A percentile compares a stretch with the other conserved stretches of the same genome.
Evolutionary conservation across 2,113 vertebrate species (phyloP).

Genomic region (Elanus axillaris): DNA sequence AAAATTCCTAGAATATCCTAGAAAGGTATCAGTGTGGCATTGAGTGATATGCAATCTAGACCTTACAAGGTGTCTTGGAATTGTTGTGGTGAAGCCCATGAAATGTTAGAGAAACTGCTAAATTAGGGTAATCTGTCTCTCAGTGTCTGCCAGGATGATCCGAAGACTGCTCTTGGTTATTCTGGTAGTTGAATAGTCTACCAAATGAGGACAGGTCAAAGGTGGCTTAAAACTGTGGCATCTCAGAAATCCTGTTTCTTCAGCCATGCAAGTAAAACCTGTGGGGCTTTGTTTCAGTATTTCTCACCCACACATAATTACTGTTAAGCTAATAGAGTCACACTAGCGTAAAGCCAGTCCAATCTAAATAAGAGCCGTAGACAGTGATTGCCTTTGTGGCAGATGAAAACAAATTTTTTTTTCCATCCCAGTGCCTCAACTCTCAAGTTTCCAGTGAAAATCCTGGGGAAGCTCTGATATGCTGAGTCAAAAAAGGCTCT

Average conservation of each 20-base stretch:
- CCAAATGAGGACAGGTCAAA: background rate
- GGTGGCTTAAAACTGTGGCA: background rate
- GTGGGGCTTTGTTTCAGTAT: background rate
- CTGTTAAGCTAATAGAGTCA: background rate
- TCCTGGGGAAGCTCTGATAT: background rate
- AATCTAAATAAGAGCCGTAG: background rate
- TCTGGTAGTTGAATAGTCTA: background rate
- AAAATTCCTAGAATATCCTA: background rate
- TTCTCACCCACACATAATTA: background rate
- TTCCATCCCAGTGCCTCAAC: background rate
- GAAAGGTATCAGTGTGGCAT: background rate
- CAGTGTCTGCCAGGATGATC: background rate
- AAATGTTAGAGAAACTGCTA: background rate
- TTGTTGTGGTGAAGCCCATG: background rate
- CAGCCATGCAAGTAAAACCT: background rate
- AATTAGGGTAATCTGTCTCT: background rate
- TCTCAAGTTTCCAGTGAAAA: background rate
- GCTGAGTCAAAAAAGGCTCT: background rate
- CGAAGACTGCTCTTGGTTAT: background rate
- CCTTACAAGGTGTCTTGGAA: background rate
- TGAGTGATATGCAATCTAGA: background rate
- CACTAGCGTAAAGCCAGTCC: background rate
- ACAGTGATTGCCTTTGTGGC: background rate
- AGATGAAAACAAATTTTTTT: background rate
- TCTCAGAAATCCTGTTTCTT: background rate